Base-by-base conservation (phyloP, 2,888 invertebrate species). In the Protonemura montana region DNA sequence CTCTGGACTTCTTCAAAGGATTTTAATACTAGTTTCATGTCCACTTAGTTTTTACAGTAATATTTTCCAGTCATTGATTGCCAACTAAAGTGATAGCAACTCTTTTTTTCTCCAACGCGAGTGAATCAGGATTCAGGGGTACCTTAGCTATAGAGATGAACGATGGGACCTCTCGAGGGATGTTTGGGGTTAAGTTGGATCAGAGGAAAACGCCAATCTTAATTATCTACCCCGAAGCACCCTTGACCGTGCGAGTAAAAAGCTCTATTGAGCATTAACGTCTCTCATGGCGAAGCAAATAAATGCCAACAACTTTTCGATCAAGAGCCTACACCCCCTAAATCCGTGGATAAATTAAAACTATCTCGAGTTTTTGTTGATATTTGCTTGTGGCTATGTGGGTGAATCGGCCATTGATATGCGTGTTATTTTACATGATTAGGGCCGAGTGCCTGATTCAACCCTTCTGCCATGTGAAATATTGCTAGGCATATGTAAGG, bases 121-220 rank as follows among this genome's bases (percentile, higher is more conserved):
- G 35, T 35, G 35, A 35, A 35, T 35, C 3, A 35, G 35, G 35
- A 35, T 6, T 35, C 3, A 35, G 35, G 35, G 10, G 35, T 35
- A 35, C 35, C 10, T 35, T 10, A 59, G 59, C 10, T 35, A n/a
- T n/a, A 3, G 21, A 59, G 59, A 59, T 59, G 59, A 59, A 59
- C 59, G 59, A 59, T 59, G 59, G 21, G 59, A 59, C 21, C 59
- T 16, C 78, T 83, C 21, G 82, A 41, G 82, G 42, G 82, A 83
- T 83, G 82, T 35, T 83, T 27, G 86, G 77, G 83, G 84, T 42
- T 84, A 76, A 76, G 27, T 76, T 25, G 6, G 84, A 28, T 76
- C 84, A 86, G 81, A 59, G 83, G 84, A 80, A 86, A 85, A 86
- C 87, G 87, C 86, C 86, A 87, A 86, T 87, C 87, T 86, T 87